Conservation (phyloP, 2,797 vertebrate genomes). For the Gymnothorax reevesii region DNA sequence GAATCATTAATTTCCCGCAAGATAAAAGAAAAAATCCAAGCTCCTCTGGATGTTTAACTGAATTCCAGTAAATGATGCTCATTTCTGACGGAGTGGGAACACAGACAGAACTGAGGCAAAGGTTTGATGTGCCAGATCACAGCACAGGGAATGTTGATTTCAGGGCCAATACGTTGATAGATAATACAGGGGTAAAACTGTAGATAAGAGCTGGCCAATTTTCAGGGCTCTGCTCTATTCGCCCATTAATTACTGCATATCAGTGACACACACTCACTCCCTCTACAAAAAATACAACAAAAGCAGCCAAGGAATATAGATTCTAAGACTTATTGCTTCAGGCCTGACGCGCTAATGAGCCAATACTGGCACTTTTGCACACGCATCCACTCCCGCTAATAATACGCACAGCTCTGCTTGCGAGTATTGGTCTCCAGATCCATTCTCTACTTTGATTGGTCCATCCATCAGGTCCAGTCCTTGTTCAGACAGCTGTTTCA, state of each 20-base stretch:
- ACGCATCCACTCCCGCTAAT: background rate
- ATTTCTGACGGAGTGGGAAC: background rate
- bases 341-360: background rate
- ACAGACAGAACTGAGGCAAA: background rate
- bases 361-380: background rate
- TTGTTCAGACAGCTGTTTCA: constrained; percentile 99
- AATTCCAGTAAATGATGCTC: background rate
- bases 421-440: constrained; percentile 82
- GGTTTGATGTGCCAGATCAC: background rate
- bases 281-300: background rate
- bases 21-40: background rate
- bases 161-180: background rate
- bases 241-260: background rate
- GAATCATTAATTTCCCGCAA: background rate
- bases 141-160: background rate
- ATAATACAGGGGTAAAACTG: background rate
- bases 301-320: background rate
- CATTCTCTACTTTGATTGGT: constrained; percentile 84
- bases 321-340: background rate
- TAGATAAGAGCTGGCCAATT: background rate
- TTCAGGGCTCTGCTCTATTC: background rate
- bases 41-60: background rate
- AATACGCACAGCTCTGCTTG: constrained; percentile 38
- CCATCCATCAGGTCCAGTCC: constrained; percentile 93
- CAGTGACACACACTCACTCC: background rate